These are phyloP conservation scores for Phasianus colchicus DNA, from an alignment of 2,113 vertebrate genomes.

Conservation along the genomic window DNA sequence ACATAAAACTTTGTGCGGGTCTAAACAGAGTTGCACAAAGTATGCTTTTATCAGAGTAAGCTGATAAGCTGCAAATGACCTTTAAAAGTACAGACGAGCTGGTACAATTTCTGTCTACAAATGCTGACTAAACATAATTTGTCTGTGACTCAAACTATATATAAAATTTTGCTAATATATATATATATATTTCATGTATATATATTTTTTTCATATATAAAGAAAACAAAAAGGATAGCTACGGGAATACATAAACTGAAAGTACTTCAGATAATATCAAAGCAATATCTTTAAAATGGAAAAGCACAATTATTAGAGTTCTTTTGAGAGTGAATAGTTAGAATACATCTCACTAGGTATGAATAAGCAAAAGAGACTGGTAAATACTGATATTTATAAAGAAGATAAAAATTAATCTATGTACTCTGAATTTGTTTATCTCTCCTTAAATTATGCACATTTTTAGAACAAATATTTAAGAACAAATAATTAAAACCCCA, in stretches of 20 bases:
- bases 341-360: background rate
- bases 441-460: background rate
- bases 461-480: background rate
- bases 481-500: background rate
- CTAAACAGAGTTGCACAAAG: background rate
- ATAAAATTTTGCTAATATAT: background rate
- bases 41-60: background rate
- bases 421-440: background rate
- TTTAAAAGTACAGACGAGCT: background rate
- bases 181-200: background rate
- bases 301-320: background rate
- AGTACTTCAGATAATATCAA: background rate
- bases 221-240: background rate
- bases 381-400: background rate
- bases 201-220: background rate
- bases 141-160: background rate
- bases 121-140: background rate
- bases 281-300: background rate
- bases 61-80: background rate
- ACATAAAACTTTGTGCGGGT: background rate
- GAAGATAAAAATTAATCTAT: background rate
- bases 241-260: background rate
- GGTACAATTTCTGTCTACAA: background rate
- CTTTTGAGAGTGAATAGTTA: background rate
- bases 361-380: background rate